These are phyloP conservation scores for Drosophila saltans DNA, from an alignment of 1,140 invertebrate genomes.

Conservation along the genomic window DNA sequence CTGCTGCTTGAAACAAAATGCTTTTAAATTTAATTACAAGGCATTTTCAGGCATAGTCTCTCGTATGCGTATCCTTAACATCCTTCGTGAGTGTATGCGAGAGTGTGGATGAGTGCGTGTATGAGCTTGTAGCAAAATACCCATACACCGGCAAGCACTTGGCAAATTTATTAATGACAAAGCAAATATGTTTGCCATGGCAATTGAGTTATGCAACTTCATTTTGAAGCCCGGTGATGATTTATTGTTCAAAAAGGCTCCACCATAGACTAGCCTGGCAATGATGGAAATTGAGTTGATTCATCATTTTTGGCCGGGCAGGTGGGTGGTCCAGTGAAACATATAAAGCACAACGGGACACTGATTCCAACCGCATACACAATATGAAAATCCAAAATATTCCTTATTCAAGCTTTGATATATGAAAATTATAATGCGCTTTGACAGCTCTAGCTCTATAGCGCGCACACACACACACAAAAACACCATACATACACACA, in stretches of 20 bases:
- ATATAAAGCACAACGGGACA: conserved; percentile 3
- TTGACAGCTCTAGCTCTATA: conserved; percentile 57
- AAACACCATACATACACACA: conserved; percentile 15
- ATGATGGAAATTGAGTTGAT: conserved; percentile 53
- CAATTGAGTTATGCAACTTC: conserved; percentile 56
- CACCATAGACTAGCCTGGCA: neutral
- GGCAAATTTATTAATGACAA: conserved; percentile 63
- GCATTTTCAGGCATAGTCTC: conserved; percentile 32
- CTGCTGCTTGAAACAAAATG: conserved; percentile 50
- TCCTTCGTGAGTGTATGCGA: conserved; percentile 14
- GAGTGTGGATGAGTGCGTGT: neutral
- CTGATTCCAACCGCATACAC: conserved; percentile 23
- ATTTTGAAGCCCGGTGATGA: conserved; percentile 44
- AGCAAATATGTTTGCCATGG: conserved; percentile 53
- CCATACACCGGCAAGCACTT: conserved; percentile 24
- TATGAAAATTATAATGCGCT: conserved; percentile 73
- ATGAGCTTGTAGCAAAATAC: neutral
- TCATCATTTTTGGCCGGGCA: conserved; percentile 41
- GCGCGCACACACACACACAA: conserved; percentile 31
- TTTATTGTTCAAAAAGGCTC: conserved; percentile 31
- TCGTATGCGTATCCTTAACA: conserved; percentile 38
- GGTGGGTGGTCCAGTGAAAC: conserved; percentile 4
- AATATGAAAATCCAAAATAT: conserved; percentile 41
- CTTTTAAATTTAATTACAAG: conserved; percentile 70
- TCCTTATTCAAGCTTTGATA: conserved; percentile 62